Base-by-base conservation (phyloP, 1,140 invertebrate genomes). In the Drosophila guanche region DNA sequence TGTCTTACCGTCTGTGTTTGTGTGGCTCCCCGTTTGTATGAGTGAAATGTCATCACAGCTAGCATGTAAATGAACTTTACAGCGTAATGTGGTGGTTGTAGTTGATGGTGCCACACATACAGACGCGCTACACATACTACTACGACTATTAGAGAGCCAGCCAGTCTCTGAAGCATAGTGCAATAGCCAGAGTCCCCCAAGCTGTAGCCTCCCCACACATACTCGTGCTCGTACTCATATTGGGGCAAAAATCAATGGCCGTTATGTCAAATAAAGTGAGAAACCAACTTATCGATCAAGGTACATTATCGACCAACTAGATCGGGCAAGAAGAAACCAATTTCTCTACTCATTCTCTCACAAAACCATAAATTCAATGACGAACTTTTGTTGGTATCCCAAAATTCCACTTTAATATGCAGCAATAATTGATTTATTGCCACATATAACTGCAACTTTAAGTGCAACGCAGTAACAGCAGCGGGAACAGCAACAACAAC, bases 11-110 rank as follows among this genome's bases (percentile, higher is more conserved):
- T 65, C 59, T 54, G 16, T 54, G 16, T 1, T 20, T 20, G 59
- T 45, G 80, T 84, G 47, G 61, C 59, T 46, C 22, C 50, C 22
- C 50, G 59, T 42, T 53, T 76, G 80, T 86, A 43, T 67, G 78
- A 52, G 75, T 73, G 51, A 72, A 88, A 88, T 88, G 86, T 89
- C 86, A 89, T 84, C 85, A 89, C 55, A 74, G 74, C 77, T 33
- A 68, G 72, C 80, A 88, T 90, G 86, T 90, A 90, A 90, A 90
- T 90, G 86, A 90, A 90, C 86, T 90, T 86, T 90, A 73, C 66
- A 90, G 73, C 81, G 70, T 67, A 66, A 66, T 83, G 59, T 65
- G 77, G 68, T 80, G 74, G 80, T 79, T 68, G 66, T 61, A 58
- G 52, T 63, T 57, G 53, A 40, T 62, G 50, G 46, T 41, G 51